phyloP scores from a whole-genome alignment of 1,140 invertebrate genomes.

The Pseudomyrmex dendroicus region DNA sequence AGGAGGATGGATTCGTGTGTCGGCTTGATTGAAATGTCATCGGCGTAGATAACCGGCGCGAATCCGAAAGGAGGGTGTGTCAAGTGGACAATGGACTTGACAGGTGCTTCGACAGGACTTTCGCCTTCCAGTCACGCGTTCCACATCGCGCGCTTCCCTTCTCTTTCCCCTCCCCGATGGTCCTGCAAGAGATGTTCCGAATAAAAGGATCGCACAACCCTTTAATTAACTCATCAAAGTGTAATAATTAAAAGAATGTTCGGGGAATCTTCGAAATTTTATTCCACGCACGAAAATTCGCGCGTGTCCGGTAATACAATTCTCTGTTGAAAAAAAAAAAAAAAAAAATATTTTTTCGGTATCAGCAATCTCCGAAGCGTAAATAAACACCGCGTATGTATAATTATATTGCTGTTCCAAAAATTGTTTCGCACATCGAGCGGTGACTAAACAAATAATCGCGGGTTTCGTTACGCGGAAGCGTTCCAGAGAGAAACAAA shows the following conservation, averaged over 20 bases:
- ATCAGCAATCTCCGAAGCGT: not conserved
- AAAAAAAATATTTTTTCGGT: not conserved
- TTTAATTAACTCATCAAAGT: conserved; percentile 42
- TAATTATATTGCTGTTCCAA: not conserved
- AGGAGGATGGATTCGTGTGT: conserved; percentile 41
- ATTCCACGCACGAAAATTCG: not conserved
- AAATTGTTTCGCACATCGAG: not conserved
- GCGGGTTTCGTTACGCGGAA: not conserved
- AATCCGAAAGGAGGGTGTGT: conserved; percentile 58
- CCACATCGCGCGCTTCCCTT: not conserved
- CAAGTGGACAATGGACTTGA: conserved; percentile 63
- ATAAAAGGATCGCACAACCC: conserved; percentile 1
- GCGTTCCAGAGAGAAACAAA: conserved; percentile 43
- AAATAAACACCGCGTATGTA: not conserved
- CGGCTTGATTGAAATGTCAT: conserved; percentile 65
- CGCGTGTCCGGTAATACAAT: not conserved
- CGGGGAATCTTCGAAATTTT: not conserved
- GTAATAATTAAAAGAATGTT: conserved; percentile 28
- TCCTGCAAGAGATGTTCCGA: conserved; percentile 15
- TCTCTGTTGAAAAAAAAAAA: not conserved
- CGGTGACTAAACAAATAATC: conserved; percentile 21
- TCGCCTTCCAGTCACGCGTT: conserved; percentile 61
- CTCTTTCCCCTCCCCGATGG: not conserved
- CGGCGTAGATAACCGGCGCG: conserved; percentile 47
- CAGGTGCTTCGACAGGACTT: conserved; percentile 61